Evolutionary conservation across 1,140 invertebrate species (phyloP), one percentile per base, ranked within the genome.

Genomic region (Sarcophaga bullata): DNA sequence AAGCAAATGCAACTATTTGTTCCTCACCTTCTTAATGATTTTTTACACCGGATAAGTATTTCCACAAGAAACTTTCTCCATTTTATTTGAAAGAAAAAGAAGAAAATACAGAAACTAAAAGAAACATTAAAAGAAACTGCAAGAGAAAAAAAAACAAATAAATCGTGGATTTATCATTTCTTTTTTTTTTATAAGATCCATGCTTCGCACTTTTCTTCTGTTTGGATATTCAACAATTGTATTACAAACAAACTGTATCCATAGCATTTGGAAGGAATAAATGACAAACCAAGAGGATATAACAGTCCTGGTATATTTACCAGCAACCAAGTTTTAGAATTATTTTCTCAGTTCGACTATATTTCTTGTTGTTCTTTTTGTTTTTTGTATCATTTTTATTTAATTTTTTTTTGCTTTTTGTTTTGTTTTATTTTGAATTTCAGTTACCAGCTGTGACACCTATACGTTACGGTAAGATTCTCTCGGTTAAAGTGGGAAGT

Each of bases 391-490:
- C n/a, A 72, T 72, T 72, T 72, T 72, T 25, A 25, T 72, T 19
- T 72, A 19, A 19, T 11, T 25, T 11, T 7, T 19, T n/a, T n/a
- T n/a, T n/a, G n/a, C n/a, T n/a, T n/a, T n/a, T 49, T 76, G 6
- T 48, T 1, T 19, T 17, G 6, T 9, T 50, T 78, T 78, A 5
- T 50, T 78, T 50, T 50, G 48, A 78, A 78, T 78, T 78, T 78
- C 48, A 78, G 50, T 78, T 78, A 78, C 75, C 75, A 78, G 48
- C 75, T 78, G 75, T 58, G 80, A 81, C 52, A 81, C n/a, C 15
- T 37, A 47, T 47, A 62, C 46, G 25, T 62, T 81, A 62, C 62
- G 54, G 25, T 37, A 37, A 81, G 58, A 37, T 81, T 54, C 17
- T 54, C 17, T 52, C 49, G 46, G 19, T 19, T 78, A 17, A 78